Evolutionary conservation across 2,797 vertebrate genomes (phyloP), one percentile per base, ranked within the genome.

Genomic region (Erethizon dorsatum): DNA sequence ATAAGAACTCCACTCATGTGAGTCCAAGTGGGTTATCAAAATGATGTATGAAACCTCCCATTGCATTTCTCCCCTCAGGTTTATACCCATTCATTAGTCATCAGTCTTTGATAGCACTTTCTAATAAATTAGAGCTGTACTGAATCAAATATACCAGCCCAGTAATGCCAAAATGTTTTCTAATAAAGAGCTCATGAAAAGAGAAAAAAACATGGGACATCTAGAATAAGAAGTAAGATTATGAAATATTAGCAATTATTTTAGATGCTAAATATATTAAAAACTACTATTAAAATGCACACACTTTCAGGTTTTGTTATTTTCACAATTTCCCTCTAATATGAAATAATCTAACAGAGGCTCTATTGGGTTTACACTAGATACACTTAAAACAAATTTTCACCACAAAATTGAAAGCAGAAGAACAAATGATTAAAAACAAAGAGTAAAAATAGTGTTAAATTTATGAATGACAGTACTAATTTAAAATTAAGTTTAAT

Each of bases 401-500:
- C 33, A 57, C 9, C 6, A 82, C 61, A 71, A 87, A 86, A 11
- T 24, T 17, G n/a, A 52, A 95, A 50, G 8, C 33, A 67, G 85
- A 84, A 47, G 3, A n/a, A 50, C 18, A 24, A 69, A 12, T 57
- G 8, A 47, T 14, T 41, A 10, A 79, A 83, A 80, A 61, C 24
- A 1, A 14, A 73, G 75, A 88, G 18, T 3, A 56, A 41, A 45
- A 63, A 83, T 75, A n/a, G 2, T 2, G 0, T 47, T 75, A 41
- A 88, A 57, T 52, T 26, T 17, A 63, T 41, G 14, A 61, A 83
- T 67, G 31, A 1, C n/a, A 80, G 41, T 50, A 20, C 24, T 82
- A 67, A 71, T 73, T 67, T 80, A 50, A 80, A 94, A 83, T 69
- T 84, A 67, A 86, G 88, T 31, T 50, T 33, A 83, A 79, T 80